Percentiles rank a stretch among this genome's conserved stretches.
These are phyloP conservation scores for Camponotus floridanus DNA, from an alignment of 1,140 invertebrate species.

Conservation along the genomic window DNA sequence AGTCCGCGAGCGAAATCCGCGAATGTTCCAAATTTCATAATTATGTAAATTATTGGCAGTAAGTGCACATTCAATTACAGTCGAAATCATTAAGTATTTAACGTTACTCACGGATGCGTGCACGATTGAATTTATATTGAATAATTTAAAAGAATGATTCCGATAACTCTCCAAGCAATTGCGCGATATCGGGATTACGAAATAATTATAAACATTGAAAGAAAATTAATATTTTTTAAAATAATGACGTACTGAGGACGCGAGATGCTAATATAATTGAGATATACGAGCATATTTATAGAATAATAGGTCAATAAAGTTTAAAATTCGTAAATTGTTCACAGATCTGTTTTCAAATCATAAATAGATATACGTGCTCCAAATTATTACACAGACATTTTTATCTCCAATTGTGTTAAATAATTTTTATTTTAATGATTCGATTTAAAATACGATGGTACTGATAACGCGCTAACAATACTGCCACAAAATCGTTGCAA, in stretches of 20 bases:
- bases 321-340: not conserved
- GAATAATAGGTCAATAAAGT: not conserved
- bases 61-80: conserved; percentile 45
- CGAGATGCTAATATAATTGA: not conserved
- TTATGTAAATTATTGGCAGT: conserved; percentile 57
- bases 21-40: conserved; percentile 50
- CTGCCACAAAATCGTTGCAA: conserved; percentile 18
- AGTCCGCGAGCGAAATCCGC: conserved; percentile 51
- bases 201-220: not conserved
- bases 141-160: conserved; percentile 48
- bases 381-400: conserved; percentile 5
- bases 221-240: conserved; percentile 1
- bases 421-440: conserved; percentile 23
- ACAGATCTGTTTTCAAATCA: not conserved
- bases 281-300: not conserved
- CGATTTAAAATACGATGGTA: not conserved
- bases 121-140: conserved; percentile 5
- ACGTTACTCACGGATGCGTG: conserved; percentile 9
- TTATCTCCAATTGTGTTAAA: not conserved
- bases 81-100: conserved; percentile 50
- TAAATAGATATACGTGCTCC: not conserved
- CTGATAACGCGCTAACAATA: conserved; percentile 29
- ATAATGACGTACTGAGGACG: not conserved
- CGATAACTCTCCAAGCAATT: not conserved
- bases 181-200: not conserved